Evolutionary conservation across 2,888 invertebrate genomes (phyloP).

Genomic region (Myathropa florea): DNA sequence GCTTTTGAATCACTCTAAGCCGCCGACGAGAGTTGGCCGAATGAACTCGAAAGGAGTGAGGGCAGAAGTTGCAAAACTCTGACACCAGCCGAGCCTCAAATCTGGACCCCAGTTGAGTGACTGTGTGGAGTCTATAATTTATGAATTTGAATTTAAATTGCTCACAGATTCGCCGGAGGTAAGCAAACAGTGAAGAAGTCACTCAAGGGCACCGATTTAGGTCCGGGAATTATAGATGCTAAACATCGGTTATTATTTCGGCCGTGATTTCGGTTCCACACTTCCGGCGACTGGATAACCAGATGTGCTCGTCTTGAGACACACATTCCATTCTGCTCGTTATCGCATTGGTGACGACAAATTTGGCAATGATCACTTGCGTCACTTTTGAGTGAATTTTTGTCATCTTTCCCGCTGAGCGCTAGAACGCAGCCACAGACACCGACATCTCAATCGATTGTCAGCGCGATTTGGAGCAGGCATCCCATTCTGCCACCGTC

Average conservation of each 20-base stretch:
- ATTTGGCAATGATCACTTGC: neutral
- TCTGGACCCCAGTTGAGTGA: neutral
- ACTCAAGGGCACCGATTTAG: neutral
- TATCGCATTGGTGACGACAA: too few species aligned
- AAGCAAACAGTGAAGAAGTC: neutral
- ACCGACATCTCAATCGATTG: neutral
- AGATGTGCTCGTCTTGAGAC: neutral
- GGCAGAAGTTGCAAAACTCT: neutral
- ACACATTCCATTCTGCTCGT: neutral
- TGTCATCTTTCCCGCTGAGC: neutral
- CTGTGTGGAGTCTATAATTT: neutral
- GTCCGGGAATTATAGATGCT: neutral
- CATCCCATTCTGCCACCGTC: neutral
- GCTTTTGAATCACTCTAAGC: neutral
- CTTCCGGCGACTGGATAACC: neutral
- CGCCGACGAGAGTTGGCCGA: neutral
- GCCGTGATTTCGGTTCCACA: neutral
- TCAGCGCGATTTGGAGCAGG: neutral
- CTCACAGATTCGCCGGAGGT: neutral
- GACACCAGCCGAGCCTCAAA: neutral
- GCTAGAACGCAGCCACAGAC: too few species aligned
- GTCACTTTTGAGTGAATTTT: neutral
- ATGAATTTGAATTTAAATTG: neutral
- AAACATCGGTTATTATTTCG: neutral
- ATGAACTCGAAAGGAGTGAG: neutral